A percentile compares a stretch with the other conserved stretches of the same genome.
phyloP scores from a whole-genome alignment of 1,140 invertebrate species.

The Rhysida immarginata region DNA sequence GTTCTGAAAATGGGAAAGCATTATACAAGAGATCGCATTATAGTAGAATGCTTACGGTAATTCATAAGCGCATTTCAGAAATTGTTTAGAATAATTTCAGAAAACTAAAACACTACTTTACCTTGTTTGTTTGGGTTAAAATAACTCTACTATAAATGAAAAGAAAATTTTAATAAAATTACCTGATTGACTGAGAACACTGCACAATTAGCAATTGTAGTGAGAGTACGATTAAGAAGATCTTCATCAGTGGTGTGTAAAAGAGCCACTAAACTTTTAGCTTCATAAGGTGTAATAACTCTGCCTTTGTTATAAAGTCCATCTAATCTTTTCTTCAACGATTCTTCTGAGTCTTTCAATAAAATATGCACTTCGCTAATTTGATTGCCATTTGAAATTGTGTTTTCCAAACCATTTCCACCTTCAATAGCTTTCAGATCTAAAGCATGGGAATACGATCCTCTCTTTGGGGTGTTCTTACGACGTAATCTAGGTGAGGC shows the following conservation, averaged over 20 bases:
- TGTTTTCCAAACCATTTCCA: slow-evolving; percentile 9
- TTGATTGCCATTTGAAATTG: slow-evolving; percentile 1
- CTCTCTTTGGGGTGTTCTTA: slow-evolving; percentile 16
- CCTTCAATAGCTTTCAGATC: slow-evolving; percentile 10
- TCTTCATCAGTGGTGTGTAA: slow-evolving; percentile 35
- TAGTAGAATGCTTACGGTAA: no score
- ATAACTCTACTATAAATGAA: no score
- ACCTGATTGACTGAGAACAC: slow-evolving; percentile 41
- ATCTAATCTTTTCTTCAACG: slow-evolving; percentile 25
- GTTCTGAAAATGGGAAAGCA: no score
- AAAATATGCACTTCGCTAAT: slow-evolving; percentile 12
- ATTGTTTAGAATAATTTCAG: no score
- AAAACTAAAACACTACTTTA: no score
- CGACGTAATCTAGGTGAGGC: slow-evolving; percentile 24
- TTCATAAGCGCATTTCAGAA: no score
- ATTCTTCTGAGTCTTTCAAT: slow-evolving; percentile 22
- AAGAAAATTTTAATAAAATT: no score
- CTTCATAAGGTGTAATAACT: slow-evolving; percentile 34
- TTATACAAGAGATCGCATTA: no score
- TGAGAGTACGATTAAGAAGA: slow-evolving; percentile 34
- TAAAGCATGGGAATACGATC: neutral
- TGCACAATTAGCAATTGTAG: slow-evolving; percentile 38
- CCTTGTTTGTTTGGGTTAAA: no score
- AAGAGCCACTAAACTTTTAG: slow-evolving; percentile 36
- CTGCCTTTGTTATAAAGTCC: slow-evolving; percentile 24